Conservation (phyloP, 2,113 vertebrate genomes). For the Castor canadensis region DNA sequence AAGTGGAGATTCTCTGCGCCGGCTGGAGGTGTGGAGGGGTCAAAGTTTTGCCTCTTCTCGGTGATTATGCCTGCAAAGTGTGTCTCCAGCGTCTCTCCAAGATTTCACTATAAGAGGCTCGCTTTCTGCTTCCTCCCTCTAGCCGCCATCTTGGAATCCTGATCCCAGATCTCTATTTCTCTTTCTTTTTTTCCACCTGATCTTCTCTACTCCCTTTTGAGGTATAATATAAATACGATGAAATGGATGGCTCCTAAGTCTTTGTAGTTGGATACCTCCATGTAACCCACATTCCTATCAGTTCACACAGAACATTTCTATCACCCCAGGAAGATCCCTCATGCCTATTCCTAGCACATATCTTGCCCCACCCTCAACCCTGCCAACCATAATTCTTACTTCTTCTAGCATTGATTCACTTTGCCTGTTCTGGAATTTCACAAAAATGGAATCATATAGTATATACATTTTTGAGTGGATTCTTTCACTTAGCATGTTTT, state of each 20-base stretch:
- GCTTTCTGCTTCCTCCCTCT: too few relatives aligned
- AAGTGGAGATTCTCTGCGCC: too few relatives aligned
- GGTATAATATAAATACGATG: background rate
- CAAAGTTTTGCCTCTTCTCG: too few relatives aligned
- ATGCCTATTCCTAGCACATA: background rate
- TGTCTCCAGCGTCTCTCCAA: too few relatives aligned
- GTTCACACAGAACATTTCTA: background rate
- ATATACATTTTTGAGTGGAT: background rate
- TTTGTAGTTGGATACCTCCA: background rate
- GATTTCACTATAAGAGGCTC: too few relatives aligned
- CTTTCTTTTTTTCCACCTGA: background rate
- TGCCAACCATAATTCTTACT: background rate
- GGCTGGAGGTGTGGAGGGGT: too few relatives aligned
- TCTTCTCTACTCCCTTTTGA: background rate
- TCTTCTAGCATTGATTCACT: background rate
- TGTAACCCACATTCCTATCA: background rate
- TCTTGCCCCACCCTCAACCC: too few relatives aligned
- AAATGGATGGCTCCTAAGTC: constrained; percentile 1
- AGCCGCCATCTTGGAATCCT: too few relatives aligned
- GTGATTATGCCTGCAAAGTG: too few relatives aligned
- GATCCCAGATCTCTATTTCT: too few relatives aligned
- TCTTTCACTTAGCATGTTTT: constrained; percentile 1
- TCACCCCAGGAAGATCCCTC: background rate
- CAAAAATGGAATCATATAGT: background rate
- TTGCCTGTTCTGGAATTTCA: constrained; percentile 4